Evolutionary conservation across 2,113 vertebrate genomes (phyloP).

Genomic region (Catharus fuscescens): DNA sequence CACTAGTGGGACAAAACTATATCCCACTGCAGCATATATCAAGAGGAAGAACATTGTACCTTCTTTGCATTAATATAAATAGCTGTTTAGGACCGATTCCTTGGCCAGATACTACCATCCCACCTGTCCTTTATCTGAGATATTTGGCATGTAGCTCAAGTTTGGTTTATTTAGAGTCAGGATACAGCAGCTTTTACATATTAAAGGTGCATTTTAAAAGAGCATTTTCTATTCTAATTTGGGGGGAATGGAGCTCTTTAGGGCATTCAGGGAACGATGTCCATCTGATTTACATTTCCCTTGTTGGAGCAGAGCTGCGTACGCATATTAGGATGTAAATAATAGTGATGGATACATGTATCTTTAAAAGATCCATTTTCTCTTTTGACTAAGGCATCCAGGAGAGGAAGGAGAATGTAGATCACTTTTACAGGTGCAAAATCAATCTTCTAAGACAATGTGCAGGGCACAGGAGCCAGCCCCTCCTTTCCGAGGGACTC

Average conservation of each 20-base stretch:
- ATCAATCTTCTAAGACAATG: constrained; percentile 68
- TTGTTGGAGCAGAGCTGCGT: constrained; percentile 67
- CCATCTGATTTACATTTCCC: constrained; percentile 81
- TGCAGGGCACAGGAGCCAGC: neutral
- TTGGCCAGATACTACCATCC: constrained; percentile 74
- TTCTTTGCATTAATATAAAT: constrained; percentile 90
- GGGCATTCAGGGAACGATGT: constrained; percentile 75
- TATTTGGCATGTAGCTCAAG: constrained; percentile 79
- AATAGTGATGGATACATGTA: constrained; percentile 80
- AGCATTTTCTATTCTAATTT: constrained; percentile 83
- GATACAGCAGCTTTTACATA: constrained; percentile 79
- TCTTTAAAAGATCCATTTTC: constrained; percentile 82
- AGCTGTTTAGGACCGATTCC: constrained; percentile 85
- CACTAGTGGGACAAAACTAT: constrained; percentile 81
- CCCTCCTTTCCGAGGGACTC: neutral
- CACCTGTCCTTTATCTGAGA: constrained; percentile 81
- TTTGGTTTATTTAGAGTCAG: constrained; percentile 82
- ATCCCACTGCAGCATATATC: constrained; percentile 84
- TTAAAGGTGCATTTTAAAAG: constrained; percentile 84
- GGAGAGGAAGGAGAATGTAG: constrained; percentile 34
- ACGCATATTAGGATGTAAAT: constrained; percentile 79
- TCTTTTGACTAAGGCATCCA: constrained; percentile 55
- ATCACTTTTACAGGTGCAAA: constrained; percentile 67
- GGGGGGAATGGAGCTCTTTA: constrained; percentile 76
- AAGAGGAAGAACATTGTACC: constrained; percentile 81